Evolutionary conservation across 2,113 vertebrate species (phyloP), one percentile per base, ranked within the genome.

Genomic region (Triplophysa tibetana): DNA sequence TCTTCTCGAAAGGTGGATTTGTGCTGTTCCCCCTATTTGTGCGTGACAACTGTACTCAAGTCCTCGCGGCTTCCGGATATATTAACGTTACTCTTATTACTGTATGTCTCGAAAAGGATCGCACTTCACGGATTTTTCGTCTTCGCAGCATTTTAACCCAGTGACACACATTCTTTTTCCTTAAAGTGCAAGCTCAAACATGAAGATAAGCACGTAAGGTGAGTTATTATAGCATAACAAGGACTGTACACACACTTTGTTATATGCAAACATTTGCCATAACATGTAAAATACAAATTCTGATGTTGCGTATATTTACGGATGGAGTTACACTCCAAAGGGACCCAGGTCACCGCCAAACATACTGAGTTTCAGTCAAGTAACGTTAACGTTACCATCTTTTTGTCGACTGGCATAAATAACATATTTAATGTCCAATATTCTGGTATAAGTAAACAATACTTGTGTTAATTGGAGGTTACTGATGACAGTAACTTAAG

Each of bases 151-250:
- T 45, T 45, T 21, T 26, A 26, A 45, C 29, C 19, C 8, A 2
- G 23, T 26, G 26, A 65, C 60, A 16, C 14, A 65, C 12, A 21
- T 77, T 77, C 41, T 26, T 75, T 48, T 63, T 45, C n/a, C 26
- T 10, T 65, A 41, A 58, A 61, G 29, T 61, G 63, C 72, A 80
- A 69, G 72, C 24, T 14, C 13, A 87, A 85, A 85, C 45, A 92
- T 93, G 91, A 86, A 88, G 83, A 85, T 75, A 52, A 58, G 14
- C 4, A 86, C 86, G 86, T 89, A 90, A 91, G 92, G 92, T 93
- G 87, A 90, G 87, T 86, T 64, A 41, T 3, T 63, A 17, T 52
- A n/a, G 41, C 52, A 76, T 64, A 6, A 50, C 33, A 52, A 52
- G 16, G 43, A 24, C 24, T 75, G 33, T 38, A 38, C 24, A 24